These are phyloP conservation scores for Lepilemur ruficaudatus DNA, from an alignment of 2,797 vertebrate species.

Conservation along the genomic window DNA sequence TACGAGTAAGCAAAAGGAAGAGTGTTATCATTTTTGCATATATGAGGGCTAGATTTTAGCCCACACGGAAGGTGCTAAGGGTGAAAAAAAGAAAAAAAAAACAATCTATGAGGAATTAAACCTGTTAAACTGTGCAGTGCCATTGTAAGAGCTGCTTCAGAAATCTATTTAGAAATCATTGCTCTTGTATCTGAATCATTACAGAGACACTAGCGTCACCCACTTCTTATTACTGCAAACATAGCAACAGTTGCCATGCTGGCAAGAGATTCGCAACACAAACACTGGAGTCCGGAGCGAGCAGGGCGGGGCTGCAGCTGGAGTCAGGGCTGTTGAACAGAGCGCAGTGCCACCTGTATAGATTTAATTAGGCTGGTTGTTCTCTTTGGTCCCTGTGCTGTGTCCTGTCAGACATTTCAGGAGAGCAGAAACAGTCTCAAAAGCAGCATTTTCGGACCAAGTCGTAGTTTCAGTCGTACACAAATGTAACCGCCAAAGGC, in stretches of 20 bases:
- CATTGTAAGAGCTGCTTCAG: slow-evolving; percentile 56
- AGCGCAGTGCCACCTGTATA: not conserved
- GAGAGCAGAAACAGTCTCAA: slow-evolving; percentile 25
- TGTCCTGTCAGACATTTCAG: slow-evolving; percentile 55
- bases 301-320: not conserved
- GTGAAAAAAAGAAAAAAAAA: slow-evolving; percentile 26
- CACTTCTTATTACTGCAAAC: slow-evolving; percentile 76
- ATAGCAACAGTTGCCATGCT: slow-evolving; percentile 77
- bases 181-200: slow-evolving; percentile 64
- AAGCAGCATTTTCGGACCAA: slow-evolving; percentile 7
- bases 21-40: not conserved
- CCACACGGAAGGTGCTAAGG: not conserved
- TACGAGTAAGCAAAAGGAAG: not conserved
- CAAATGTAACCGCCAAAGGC: not conserved
- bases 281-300: slow-evolving; percentile 43
- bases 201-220: slow-evolving; percentile 53
- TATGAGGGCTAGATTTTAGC: not conserved
- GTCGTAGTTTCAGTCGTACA: not conserved
- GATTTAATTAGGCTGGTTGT: slow-evolving; percentile 48
- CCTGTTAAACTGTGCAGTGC: slow-evolving; percentile 16
- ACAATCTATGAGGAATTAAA: slow-evolving; percentile 54
- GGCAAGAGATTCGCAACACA: slow-evolving; percentile 32
- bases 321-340: not conserved
- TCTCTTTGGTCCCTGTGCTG: slow-evolving; percentile 52
- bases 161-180: slow-evolving; percentile 72